These are phyloP conservation scores for Cabera pusaria DNA, from an alignment of 2,888 invertebrate genomes.

Conservation along the genomic window DNA sequence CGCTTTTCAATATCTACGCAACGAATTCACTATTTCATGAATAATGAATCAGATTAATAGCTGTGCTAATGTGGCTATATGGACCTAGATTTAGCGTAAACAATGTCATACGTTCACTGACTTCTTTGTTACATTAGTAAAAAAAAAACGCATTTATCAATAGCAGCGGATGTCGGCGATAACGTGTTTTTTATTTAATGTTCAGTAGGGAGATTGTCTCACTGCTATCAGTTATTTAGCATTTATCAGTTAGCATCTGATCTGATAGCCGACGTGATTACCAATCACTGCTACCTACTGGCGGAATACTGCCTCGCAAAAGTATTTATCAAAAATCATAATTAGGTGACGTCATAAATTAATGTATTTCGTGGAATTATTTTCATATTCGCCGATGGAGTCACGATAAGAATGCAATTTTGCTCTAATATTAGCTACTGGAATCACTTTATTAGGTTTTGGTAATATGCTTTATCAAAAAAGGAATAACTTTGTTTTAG, in stretches of 20 bases:
- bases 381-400: conserved; percentile 24
- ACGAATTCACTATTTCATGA: no score
- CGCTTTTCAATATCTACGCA: no score
- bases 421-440: conserved; percentile 11
- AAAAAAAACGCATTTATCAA: conserved; percentile 6
- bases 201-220: conserved; percentile 18
- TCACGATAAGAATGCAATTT: conserved; percentile 11
- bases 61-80: no score
- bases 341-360: conserved; percentile 54
- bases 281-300: conserved; percentile 40
- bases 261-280: conserved; percentile 42
- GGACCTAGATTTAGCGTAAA: no score
- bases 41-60: no score
- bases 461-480: no score
- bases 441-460: no score
- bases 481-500: no score
- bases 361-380: conserved; percentile 44
- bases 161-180: conserved; percentile 14
- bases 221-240: conserved; percentile 17
- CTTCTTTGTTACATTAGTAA: conserved; percentile 2
- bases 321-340: conserved; percentile 50
- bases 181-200: conserved; percentile 7
- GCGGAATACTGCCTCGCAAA: conserved; percentile 34
- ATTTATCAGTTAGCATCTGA: conserved; percentile 33
- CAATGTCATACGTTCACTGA: no score